Evolutionary conservation across 2,888 invertebrate species (phyloP), one percentile per base, ranked within the genome.

Genomic region (Catonia carolina): DNA sequence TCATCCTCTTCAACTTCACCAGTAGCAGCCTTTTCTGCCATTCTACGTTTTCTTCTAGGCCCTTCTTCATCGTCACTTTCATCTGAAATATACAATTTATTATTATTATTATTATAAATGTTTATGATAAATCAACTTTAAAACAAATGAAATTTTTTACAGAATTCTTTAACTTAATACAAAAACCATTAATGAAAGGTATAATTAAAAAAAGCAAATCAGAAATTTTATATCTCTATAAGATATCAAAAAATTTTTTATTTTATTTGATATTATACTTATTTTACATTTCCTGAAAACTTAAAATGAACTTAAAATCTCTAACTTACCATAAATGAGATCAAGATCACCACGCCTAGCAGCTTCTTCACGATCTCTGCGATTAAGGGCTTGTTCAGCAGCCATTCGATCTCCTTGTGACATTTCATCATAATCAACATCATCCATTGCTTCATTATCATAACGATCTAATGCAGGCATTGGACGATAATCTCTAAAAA

Each of bases 401-500:
- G 89, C 93, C 31, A 79, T 76, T 1, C 99, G 83, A 55, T 90
- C 96, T 42, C 80, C 84, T 59, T 89, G 82, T 0, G 96, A 94
- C 73, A 99, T 77, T 45, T 87, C 85, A 50, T 90, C 89, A 68
- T 89, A 94, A 45, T 89, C 89, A 2, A 83, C 86, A 58, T 82
- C 81, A 61, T 89, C 87, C 65, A 98, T 72, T 63, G 85, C 81
- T 59, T 86, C 85, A 1, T 80, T 80, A 71, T 98, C 98, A 70
- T 97, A 99, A 22, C 83, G 83, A 75, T 99, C 99, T 69, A 99
- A 75, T 33, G 86, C 94, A 35, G 98, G 93, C 83, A 97, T 94
- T 1, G 91, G 84, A 2, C 94, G 94, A 74, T 99, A 99, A 75
- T 99, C 99, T 63, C 93, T 94, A 70, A 14, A 65, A 65, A 53